Evolutionary conservation across 2,113 vertebrate species (phyloP).

Genomic region (Carassius auratus): DNA sequence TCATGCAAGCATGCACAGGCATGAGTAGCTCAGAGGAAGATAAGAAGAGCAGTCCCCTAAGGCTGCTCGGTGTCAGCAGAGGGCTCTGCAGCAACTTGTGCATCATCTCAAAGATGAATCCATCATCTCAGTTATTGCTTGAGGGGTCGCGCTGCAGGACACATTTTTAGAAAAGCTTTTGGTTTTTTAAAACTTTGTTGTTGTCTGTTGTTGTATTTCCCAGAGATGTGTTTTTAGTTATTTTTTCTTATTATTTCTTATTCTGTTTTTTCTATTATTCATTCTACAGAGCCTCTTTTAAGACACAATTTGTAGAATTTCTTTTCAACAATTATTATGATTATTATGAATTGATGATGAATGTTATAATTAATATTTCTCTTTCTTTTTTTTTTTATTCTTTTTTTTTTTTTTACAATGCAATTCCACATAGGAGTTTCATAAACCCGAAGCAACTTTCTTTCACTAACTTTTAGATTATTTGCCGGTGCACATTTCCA

Average conservation of each 20-base stretch:
- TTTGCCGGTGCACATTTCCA: constrained; percentile 29
- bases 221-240: too few relatives aligned
- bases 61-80: constrained; percentile 14
- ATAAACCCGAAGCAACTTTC: constrained; percentile 23
- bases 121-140: background rate
- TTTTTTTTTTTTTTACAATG: too few relatives aligned
- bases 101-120: background rate
- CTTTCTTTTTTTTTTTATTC: too few relatives aligned
- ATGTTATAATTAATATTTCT: too few relatives aligned
- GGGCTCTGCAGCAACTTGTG: constrained; percentile 12
- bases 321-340: too few relatives aligned
- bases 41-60: constrained; percentile 11
- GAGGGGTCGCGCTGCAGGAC: background rate
- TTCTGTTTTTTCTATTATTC: too few relatives aligned
- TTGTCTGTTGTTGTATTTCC: background rate
- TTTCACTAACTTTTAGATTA: constrained; percentile 43
- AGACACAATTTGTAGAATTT: too few relatives aligned
- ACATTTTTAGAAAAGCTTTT: background rate
- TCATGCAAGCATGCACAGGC: background rate
- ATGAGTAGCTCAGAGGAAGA: background rate
- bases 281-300: too few relatives aligned
- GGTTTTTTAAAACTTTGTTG: background rate
- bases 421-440: too few relatives aligned
- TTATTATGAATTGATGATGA: too few relatives aligned
- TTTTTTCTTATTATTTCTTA: too few relatives aligned